A percentile compares a stretch with the other conserved stretches of the same genome.
Conservation (phyloP, 2,797 vertebrate species). For the Enteromius fasciolatus region DNA sequence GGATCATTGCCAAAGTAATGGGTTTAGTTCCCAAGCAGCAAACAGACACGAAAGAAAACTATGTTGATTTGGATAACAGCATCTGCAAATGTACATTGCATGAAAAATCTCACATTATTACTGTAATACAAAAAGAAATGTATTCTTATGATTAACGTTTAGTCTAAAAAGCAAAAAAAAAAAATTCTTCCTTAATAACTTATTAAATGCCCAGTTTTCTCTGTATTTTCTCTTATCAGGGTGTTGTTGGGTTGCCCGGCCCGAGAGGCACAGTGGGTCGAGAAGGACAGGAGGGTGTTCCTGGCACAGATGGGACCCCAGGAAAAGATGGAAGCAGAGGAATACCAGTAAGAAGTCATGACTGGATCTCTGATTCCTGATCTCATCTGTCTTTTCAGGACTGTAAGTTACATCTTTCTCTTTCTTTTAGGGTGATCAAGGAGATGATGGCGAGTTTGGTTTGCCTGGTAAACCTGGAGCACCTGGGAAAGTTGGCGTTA, state of each 20-base stretch:
- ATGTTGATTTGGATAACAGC: not conserved
- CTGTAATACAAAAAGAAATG: not conserved
- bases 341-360: conserved; percentile 79
- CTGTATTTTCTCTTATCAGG: conserved; percentile 63
- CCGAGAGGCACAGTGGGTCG: conserved; percentile 92
- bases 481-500: conserved; percentile 86
- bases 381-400: not conserved
- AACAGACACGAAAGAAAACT: not conserved
- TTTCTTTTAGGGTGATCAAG: conserved; percentile 87
- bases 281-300: conserved; percentile 88
- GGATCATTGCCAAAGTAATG: not conserved
- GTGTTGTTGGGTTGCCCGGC: conserved; percentile 75
- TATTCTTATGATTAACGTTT: not conserved
- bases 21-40: not conserved
- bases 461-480: conserved; percentile 83
- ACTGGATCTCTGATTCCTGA: not conserved
- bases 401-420: not conserved
- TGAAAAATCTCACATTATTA: not conserved
- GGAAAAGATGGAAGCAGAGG: conserved; percentile 88
- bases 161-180: not conserved
- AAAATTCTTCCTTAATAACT: no score
- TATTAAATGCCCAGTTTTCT: not conserved
- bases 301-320: conserved; percentile 85
- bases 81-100: not conserved
- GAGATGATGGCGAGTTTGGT: conserved; percentile 89